Conservation (phyloP, 1,140 invertebrate genomes). For the Conus ventricosus region DNA sequence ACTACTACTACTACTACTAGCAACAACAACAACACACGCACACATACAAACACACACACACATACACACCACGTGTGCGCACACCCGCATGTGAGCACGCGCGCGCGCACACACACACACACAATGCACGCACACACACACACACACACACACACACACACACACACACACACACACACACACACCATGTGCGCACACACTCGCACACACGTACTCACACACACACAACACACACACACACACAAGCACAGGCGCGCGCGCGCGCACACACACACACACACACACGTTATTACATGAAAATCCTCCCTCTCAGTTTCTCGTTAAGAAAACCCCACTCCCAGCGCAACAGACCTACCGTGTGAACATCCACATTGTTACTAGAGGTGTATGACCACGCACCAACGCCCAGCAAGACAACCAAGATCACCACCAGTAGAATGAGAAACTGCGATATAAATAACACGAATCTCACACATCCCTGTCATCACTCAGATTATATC, state of each 20-base stretch:
- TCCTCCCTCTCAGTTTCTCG: no score
- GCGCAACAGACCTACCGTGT: slow-evolving; percentile 31
- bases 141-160: neutral
- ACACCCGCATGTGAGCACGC: neutral
- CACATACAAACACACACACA: neutral
- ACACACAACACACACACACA: neutral
- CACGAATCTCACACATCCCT: neutral
- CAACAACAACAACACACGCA: no score
- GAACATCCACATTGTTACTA: slow-evolving; percentile 60
- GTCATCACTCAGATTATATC: no score
- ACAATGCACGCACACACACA: neutral
- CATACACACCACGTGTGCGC: neutral
- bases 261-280: neutral
- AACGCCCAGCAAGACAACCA: slow-evolving; percentile 64
- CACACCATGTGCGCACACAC: neutral
- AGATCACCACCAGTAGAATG: slow-evolving; percentile 69
- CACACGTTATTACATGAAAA: neutral
- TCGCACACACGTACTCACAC: neutral
- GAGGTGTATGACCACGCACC: slow-evolving; percentile 70
- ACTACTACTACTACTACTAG: no score
- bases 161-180: neutral
- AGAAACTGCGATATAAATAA: slow-evolving; percentile 67
- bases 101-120: neutral
- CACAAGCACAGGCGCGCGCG: neutral
- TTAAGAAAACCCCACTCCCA: no score